A percentile compares a stretch with the other conserved stretches of the same genome.
These are phyloP conservation scores for Celastrina argiolus DNA, from an alignment of 2,888 invertebrate genomes.

Conservation along the genomic window DNA sequence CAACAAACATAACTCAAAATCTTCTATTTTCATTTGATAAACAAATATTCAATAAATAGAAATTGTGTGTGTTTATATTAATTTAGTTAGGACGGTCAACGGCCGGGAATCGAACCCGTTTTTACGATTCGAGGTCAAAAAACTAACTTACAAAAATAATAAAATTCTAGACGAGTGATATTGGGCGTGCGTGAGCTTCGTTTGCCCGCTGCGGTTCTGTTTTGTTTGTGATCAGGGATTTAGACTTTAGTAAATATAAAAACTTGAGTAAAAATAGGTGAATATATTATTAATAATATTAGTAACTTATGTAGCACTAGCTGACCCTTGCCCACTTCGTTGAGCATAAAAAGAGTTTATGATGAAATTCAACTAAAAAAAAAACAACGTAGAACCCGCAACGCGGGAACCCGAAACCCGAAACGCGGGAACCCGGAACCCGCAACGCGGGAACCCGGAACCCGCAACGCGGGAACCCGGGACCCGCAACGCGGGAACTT, in stretches of 20 bases:
- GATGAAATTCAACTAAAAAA: too few species aligned
- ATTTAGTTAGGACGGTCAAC: background rate
- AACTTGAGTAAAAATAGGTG: too few species aligned
- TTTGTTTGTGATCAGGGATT: background rate
- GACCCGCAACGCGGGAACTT: too few species aligned
- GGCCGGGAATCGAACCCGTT: slow-evolving; percentile 18
- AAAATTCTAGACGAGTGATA: slow-evolving; percentile 13
- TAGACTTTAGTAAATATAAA: background rate
- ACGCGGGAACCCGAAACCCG: too few species aligned
- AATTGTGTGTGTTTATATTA: background rate
- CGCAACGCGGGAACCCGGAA: too few species aligned
- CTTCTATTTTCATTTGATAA: background rate
- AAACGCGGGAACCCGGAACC: too few species aligned
- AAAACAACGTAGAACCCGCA: too few species aligned
- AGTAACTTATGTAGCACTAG: too few species aligned
- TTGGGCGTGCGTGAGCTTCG: background rate
- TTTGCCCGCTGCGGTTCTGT: background rate
- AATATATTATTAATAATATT: too few species aligned
- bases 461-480: too few species aligned
- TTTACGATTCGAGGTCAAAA: slow-evolving; percentile 16
- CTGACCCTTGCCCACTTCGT: too few species aligned
- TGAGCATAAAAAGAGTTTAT: too few species aligned
- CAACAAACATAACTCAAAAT: background rate
- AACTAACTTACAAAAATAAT: slow-evolving; percentile 21
- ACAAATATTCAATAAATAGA: background rate